Evolutionary conservation across 2,797 vertebrate genomes (phyloP).

Genomic region (Garrulus glandarius): DNA sequence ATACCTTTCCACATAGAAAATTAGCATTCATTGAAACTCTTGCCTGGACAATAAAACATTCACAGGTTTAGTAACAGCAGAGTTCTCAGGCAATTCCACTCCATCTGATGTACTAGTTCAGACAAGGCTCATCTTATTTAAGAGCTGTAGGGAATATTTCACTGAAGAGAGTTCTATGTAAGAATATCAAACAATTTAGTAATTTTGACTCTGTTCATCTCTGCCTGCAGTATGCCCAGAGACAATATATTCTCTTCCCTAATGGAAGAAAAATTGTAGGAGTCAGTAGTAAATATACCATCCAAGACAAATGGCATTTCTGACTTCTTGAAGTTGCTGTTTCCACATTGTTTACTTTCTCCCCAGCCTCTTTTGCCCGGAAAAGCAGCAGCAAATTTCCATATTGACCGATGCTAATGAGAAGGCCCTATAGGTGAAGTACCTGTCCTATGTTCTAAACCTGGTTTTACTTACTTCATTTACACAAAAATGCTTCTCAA

Average conservation of each 20-base stretch:
- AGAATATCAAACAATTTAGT: not conserved
- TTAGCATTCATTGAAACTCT: not conserved
- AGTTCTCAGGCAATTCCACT: not conserved
- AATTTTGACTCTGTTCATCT: not conserved
- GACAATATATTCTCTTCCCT: not conserved
- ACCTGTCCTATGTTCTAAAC: not conserved
- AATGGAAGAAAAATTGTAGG: not conserved
- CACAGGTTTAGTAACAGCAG: not conserved
- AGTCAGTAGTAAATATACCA: not conserved
- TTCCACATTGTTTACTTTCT: not conserved
- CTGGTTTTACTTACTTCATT: not conserved
- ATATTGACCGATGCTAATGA: not conserved
- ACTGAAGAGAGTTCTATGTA: not conserved
- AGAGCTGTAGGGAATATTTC: not conserved
- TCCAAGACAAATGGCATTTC: not conserved
- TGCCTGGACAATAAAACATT: not conserved
- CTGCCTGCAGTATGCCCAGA: not conserved
- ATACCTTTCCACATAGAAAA: not conserved
- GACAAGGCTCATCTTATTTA: not conserved
- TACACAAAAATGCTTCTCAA: not conserved
- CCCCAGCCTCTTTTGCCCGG: not conserved
- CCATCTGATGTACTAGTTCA: not conserved
- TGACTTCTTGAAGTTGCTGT: not conserved
- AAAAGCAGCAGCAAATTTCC: conserved; percentile 77
- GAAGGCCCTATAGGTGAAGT: not conserved